A percentile compares a stretch with the other conserved stretches of the same genome.
phyloP scores from a whole-genome alignment of 2,113 vertebrate species.

The Dryoscopus gambensis region DNA sequence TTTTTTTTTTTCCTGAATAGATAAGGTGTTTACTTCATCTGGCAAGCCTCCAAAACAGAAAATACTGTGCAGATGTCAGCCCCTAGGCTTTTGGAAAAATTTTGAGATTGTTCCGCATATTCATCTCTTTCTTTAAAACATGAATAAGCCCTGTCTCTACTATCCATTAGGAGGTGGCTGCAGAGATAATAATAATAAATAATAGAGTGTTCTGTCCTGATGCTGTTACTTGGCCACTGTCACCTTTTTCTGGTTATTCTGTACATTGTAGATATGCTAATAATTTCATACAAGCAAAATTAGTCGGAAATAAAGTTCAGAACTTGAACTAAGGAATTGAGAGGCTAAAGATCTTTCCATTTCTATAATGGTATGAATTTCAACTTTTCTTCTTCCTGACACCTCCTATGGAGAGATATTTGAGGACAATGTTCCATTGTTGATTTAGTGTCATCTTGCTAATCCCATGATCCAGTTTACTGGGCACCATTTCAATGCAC shows the following conservation, averaged over 20 bases:
- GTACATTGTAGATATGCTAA: fast-evolving
- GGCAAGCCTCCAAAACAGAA: background rate
- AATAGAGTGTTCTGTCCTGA: background rate
- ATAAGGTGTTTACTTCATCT: background rate
- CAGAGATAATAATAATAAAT: background rate
- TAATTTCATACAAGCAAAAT: background rate
- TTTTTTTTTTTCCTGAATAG: background rate
- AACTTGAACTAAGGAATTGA: background rate
- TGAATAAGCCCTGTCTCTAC: background rate
- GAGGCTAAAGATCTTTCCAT: background rate
- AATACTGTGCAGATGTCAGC: constrained; percentile 11
- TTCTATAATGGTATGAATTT: background rate
- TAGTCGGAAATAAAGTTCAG: background rate
- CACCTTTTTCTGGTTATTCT: background rate
- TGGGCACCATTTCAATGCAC: background rate
- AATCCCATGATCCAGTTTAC: background rate
- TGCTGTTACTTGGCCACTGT: background rate
- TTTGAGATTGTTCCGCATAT: background rate
- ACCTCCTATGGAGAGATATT: background rate
- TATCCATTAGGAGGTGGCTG: background rate
- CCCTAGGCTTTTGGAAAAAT: background rate
- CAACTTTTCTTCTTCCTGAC: background rate
- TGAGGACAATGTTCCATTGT: background rate
- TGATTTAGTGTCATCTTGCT: background rate
- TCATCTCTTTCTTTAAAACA: background rate